These are phyloP conservation scores for Dryas iulia DNA, from an alignment of 1,140 invertebrate genomes.

Conservation along the genomic window DNA sequence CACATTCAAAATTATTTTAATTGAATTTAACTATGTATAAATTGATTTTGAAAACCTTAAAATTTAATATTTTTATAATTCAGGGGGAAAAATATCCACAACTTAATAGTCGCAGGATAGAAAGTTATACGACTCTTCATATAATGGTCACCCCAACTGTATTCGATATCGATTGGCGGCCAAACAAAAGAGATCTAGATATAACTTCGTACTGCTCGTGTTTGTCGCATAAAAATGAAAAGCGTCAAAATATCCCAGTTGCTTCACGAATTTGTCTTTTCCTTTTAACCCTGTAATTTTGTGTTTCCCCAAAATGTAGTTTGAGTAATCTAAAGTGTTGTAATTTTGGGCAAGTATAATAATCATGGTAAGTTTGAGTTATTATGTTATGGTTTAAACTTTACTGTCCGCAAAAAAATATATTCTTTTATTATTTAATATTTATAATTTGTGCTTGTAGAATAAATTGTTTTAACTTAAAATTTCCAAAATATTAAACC, in stretches of 20 bases:
- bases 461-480: too few species aligned
- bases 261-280: constrained; percentile 31
- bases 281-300: constrained; percentile 13
- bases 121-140: too few species aligned
- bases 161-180: constrained; percentile 61
- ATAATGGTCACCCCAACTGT: constrained; percentile 57
- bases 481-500: too few species aligned
- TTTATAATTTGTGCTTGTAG: too few species aligned
- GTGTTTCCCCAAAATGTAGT: constrained; percentile 37
- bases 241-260: constrained; percentile 37
- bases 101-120: background rate
- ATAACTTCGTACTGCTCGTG: constrained; percentile 48
- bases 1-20: background rate
- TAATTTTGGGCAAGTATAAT: constrained; percentile 15
- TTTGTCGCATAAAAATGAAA: constrained; percentile 74
- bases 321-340: background rate
- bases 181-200: constrained; percentile 51
- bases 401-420: background rate
- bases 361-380: constrained; percentile 32
- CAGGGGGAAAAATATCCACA: background rate
- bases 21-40: too few species aligned
- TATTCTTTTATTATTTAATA: background rate
- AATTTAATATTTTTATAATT: background rate
- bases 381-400: background rate
- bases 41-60: background rate